Percentiles rank a stretch among this genome's conserved stretches.
Conservation (phyloP, 2,113 vertebrate genomes). For the human region GRCh38 chr1:214003001-214003500, state of each 20-base stretch:
- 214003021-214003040: constrained; percentile 79
- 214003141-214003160: constrained; percentile 62
- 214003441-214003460: constrained; percentile 90
- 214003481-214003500: constrained; percentile 91
- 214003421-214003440: constrained; percentile 89
- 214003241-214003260: constrained; percentile 31
- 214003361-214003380: constrained; percentile 89
- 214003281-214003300: constrained; percentile 24
- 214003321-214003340: constrained; percentile 82
- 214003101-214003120: constrained; percentile 66
- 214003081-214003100: constrained; percentile 20
- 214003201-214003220: constrained; percentile 47
- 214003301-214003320: constrained; percentile 54
- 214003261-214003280: not conserved
- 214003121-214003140: constrained; percentile 70
- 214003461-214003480: constrained; percentile 91
- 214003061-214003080: constrained; percentile 41
- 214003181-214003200: constrained; percentile 31
- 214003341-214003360: constrained; percentile 87
- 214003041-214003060: constrained; percentile 41
- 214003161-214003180: constrained; percentile 74
- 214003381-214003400: constrained; percentile 91
- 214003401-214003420: constrained; percentile 93
- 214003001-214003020: constrained; percentile 82
- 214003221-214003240: constrained; percentile 68